Conservation (phyloP, 2,888 invertebrate genomes). For the Proisotoma minuta region DNA sequence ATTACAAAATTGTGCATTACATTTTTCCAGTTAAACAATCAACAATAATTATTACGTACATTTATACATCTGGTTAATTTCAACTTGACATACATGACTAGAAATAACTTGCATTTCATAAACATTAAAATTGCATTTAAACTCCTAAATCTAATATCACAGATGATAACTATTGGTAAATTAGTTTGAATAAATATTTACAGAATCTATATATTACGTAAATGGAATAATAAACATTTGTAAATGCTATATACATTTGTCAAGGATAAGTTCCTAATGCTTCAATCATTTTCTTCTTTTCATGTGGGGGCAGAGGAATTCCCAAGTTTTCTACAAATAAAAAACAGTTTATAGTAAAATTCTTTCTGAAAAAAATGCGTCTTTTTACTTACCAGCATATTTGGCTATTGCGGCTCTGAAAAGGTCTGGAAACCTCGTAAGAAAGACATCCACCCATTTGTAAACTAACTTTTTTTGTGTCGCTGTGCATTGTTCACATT, state of each 20-base stretch:
- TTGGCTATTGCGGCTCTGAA: slow-evolving; percentile 35
- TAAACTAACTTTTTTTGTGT: slow-evolving; percentile 28
- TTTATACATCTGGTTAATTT: no score
- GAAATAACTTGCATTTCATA: no score
- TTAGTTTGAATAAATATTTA: background rate
- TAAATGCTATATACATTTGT: background rate
- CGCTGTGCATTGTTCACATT: slow-evolving; percentile 29
- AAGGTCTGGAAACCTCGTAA: slow-evolving; percentile 25
- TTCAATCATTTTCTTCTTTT: slow-evolving; percentile 26
- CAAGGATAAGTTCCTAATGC: slow-evolving; percentile 30
- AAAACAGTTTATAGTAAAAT: no score
- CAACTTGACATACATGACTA: no score
- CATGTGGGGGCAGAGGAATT: slow-evolving; percentile 26
- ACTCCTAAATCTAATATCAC: background rate
- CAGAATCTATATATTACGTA: background rate
- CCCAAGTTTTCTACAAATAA: slow-evolving; percentile 36
- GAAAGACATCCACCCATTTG: slow-evolving; percentile 30
- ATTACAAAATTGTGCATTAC: no score
- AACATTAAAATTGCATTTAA: no score
- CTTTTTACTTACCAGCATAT: no score
- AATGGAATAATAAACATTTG: background rate
- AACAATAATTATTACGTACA: no score
- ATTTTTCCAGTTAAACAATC: no score
- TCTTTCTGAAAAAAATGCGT: no score
- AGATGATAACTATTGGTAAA: background rate